Evolutionary conservation across 2,113 vertebrate genomes (phyloP).

Genomic region (Miniopterus natalensis): DNA sequence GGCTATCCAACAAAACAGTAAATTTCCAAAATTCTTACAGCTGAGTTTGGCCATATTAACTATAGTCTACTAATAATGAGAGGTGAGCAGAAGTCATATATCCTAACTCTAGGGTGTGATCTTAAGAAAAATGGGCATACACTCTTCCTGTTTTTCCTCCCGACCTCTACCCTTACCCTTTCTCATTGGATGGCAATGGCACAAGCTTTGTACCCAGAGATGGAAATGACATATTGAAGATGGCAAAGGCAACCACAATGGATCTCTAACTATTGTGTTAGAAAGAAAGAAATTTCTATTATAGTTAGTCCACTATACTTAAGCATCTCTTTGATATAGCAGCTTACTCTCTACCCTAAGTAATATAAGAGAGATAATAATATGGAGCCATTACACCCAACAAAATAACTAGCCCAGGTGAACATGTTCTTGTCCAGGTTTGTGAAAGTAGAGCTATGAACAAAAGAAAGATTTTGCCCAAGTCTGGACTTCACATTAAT

Average conservation of each 20-base stretch:
- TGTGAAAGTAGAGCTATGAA: not conserved
- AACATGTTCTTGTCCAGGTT: not conserved
- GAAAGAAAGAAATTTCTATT: not conserved
- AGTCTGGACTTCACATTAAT: constrained; percentile 29
- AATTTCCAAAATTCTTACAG: not conserved
- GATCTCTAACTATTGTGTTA: not conserved
- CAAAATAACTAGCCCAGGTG: not conserved
- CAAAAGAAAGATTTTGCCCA: not conserved
- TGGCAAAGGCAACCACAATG: not conserved
- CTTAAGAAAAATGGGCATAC: not conserved
- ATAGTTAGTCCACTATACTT: not conserved
- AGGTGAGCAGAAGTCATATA: not conserved
- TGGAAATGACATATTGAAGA: not conserved
- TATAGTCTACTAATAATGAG: not conserved
- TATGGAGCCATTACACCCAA: not conserved
- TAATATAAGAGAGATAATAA: not conserved
- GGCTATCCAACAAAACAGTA: not conserved
- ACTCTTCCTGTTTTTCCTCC: not conserved
- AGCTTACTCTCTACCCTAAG: not conserved
- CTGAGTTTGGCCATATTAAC: not conserved
- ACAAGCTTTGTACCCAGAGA: not conserved
- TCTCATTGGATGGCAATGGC: not conserved
- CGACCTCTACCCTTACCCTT: not conserved
- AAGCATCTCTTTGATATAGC: not conserved
- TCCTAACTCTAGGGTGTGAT: not conserved